Percentiles rank a stretch among this genome's conserved stretches.
phyloP scores from a whole-genome alignment of 2,113 vertebrate species.

The Ceyx melanurus region DNA sequence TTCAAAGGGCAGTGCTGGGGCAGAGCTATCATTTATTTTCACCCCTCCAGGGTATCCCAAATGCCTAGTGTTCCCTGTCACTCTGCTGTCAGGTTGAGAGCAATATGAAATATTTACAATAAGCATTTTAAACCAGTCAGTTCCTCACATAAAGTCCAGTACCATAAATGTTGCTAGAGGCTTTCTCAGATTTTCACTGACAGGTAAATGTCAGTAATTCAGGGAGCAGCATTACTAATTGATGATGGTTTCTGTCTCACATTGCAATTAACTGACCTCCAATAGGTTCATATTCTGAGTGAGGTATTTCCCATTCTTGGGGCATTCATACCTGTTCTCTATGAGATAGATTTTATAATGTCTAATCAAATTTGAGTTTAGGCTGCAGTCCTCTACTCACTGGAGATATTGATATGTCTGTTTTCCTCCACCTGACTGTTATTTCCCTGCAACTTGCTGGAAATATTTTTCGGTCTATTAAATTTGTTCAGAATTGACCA shows the following conservation, averaged over 20 bases:
- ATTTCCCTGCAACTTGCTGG: background rate
- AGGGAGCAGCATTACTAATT: background rate
- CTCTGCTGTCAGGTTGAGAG: background rate
- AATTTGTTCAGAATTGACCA: background rate
- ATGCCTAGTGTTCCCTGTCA: background rate
- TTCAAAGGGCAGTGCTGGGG: background rate
- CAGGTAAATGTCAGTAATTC: background rate
- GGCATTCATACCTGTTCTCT: background rate
- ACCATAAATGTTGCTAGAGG: background rate
- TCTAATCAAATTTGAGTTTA: background rate
- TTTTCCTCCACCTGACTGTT: background rate
- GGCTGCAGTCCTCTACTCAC: background rate
- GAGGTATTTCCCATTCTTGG: background rate
- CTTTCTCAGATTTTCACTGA: background rate
- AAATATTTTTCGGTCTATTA: background rate
- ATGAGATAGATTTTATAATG: background rate
- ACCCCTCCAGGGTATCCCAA: background rate
- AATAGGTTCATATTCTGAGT: background rate
- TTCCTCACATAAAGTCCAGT: background rate
- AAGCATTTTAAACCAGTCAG: background rate
- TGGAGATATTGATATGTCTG: background rate
- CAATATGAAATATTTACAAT: slow-evolving; percentile 27
- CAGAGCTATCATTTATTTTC: slow-evolving; percentile 8
- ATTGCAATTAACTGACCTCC: background rate
- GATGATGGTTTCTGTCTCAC: background rate